Evolutionary conservation across 2,888 invertebrate genomes (phyloP).

Genomic region (Rhaphigaster nebulosa): DNA sequence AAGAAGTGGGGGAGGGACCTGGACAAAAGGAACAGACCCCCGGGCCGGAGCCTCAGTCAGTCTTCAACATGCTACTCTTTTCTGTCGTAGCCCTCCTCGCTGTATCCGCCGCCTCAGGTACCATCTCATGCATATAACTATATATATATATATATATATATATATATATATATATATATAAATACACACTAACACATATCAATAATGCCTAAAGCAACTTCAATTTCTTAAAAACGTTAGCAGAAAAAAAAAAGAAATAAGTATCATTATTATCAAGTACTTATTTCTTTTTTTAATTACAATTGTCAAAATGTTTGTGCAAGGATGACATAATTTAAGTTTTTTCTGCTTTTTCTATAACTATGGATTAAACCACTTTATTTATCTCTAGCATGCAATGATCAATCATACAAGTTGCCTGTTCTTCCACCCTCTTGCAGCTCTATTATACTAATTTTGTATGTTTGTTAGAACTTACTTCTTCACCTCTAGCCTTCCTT

Average conservation of each 20-base stretch:
- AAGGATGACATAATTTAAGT: background rate
- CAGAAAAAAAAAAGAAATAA: constrained; percentile 10
- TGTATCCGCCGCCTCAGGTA: constrained; percentile 27
- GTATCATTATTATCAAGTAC: constrained; percentile 23
- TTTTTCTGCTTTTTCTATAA: background rate
- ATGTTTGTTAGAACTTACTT: background rate
- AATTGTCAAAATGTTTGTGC: background rate
- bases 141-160: too few relatives aligned
- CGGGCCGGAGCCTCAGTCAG: constrained; percentile 8
- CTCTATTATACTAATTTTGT: background rate
- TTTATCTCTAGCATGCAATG: background rate
- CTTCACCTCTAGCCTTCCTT: background rate
- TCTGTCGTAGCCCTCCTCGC: background rate
- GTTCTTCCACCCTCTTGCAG: background rate
- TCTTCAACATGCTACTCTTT: background rate
- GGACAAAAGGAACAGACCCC: constrained; percentile 40
- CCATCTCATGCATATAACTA: background rate
- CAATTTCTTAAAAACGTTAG: background rate
- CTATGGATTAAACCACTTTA: background rate
- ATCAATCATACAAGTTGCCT: background rate
- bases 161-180: too few relatives aligned
- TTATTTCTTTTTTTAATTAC: constrained; percentile 4
- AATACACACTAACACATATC: background rate
- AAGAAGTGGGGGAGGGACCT: background rate
- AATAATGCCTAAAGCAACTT: background rate